Conservation (phyloP, 2,888 invertebrate species). For the Mystacides longicornis region DNA sequence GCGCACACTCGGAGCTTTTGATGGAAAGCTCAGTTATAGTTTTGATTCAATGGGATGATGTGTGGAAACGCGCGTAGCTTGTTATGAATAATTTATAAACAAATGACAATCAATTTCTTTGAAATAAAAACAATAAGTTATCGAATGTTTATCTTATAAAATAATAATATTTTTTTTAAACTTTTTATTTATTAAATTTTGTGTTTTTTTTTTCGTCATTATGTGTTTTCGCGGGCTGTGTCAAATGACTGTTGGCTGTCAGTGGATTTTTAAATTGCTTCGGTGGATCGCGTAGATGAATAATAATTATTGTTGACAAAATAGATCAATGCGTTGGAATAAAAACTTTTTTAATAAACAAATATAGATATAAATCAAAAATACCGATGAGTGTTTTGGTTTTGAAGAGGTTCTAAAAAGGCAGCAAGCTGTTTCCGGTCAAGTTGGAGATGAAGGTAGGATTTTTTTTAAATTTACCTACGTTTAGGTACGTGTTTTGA, state of each 20-base stretch:
- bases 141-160: no score
- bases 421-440: constrained; percentile 22
- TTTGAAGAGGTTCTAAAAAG: neutral
- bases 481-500: no score
- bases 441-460: constrained; percentile 25
- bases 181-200: neutral
- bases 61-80: no score
- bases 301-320: neutral
- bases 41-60: no score
- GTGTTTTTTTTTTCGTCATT: neutral
- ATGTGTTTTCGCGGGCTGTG: neutral
- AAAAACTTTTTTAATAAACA: no score
- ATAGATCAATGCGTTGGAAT: no score
- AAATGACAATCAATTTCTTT: neutral
- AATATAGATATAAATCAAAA: no score
- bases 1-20: constrained; percentile 12
- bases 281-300: neutral
- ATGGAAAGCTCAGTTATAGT: constrained; percentile 12
- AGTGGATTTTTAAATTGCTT: neutral
- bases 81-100: no score
- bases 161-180: no score
- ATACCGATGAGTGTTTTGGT: neutral
- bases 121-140: neutral
- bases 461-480: neutral
- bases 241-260: neutral